Evolutionary conservation across 2,113 vertebrate species (phyloP), one percentile per base, ranked within the genome.

Genomic region (Rhea americana): DNA sequence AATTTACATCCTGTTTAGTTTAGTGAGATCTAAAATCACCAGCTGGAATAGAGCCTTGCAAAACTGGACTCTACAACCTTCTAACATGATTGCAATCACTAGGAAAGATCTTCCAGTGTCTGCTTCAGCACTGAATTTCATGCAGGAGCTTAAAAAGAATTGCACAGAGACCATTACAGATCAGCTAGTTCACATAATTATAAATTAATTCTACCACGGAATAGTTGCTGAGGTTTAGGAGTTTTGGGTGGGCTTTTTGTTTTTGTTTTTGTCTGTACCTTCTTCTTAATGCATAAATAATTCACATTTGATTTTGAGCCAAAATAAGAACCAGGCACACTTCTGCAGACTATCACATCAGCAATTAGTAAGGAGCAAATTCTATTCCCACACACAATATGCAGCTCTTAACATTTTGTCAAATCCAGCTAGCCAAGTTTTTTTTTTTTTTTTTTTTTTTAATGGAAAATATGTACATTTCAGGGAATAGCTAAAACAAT

Each of bases 31-130:
- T n/a, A 41, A 41, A 53, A 28, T 2, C 63, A 58, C 51, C 19
- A 26, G 41, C 75, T 18, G 37, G 85, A 91, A 55, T 0, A 2
- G 48, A 78, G 21, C 43, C 76, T 56, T 35, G 24, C 39, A 74
- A 58, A 85, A 45, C 20, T 2, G 2, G 51, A 13, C 56, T 48
- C 56, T 15, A 18, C 9, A 1, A 28, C 8, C 47, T 48, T 8
- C 43, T 4, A 21, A 7, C 21, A 4, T 1, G 1, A 30, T 13
- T 11, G 11, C 8, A 87, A 24, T 13, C 41, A 7, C n/a, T 4
- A 7, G 11, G 61, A 72, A 51, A 86, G 21, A 13, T 47, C 59
- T 35, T 4, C 8, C 12, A 14, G 56, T 61, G 3, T 55, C 7
- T 4, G 47, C 32, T 76, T 15, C 50, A 16, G 82, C 56, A 8